Evolutionary conservation across 1,140 invertebrate species (phyloP), one percentile per base, ranked within the genome.

Genomic region (Brachionus koreanus): DNA sequence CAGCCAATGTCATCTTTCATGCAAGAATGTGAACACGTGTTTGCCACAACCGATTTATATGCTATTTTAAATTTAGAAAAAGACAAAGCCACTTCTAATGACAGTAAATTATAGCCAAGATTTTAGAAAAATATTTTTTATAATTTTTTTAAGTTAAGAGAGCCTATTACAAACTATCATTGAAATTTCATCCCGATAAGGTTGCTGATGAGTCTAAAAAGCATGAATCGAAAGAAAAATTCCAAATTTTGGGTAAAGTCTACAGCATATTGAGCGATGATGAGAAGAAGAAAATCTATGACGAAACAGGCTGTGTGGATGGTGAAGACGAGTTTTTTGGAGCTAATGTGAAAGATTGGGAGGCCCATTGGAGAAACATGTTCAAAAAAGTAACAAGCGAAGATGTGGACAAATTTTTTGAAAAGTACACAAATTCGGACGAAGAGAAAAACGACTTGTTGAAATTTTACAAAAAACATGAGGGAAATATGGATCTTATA

Each of bases 401-500:
- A 86, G 93, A 95, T 85, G 95, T 98, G 65, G 91, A 91, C 79
- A 92, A 94, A 83, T 97, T 94, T 90, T 92, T 95, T 86, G 91
- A 92, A 82, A 91, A 92, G 84, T 97, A 97, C 87, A 92, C 93
- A 88, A 93, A 93, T 88, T 90, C 67, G 19, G 91, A 92, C 83
- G 91, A 93, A 85, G 94, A 96, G 87, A 86, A 89, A 75, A 86
- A 89, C 29, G 94, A 95, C 88, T 88, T 96, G 29, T 93, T 93
- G 84, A 90, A 91, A 85, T 91, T 92, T 2, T 96, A 95, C 87
- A 83, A 93, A 77, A 88, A 91, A 52, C 92, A 92, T 57, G 92
- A 96, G 89, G 95, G 96, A n/a, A 92, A 95, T 87, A 94, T 97
- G 92, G 92, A 95, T 86, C 91, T 91, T 25, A 95, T 98, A 90